Conservation (phyloP, 2,888 invertebrate species). For the Campoletis raptor region DNA sequence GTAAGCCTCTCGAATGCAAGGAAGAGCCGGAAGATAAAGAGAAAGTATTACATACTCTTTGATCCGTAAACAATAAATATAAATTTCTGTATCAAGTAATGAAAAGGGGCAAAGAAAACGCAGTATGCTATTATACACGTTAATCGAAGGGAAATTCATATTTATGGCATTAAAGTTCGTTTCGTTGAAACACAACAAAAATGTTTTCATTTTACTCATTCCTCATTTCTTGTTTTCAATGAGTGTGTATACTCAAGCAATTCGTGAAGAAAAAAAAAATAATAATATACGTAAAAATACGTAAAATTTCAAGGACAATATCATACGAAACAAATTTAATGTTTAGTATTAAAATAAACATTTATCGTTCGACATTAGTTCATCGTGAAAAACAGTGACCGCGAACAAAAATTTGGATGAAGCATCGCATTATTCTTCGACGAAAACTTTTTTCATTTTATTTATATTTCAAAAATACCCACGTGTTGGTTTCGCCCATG, state of each 20-base stretch:
- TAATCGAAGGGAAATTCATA: not conserved
- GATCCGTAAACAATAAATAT: not conserved
- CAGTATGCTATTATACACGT: not conserved
- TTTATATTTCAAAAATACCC: not conserved
- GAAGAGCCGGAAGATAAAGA: constrained; percentile 39
- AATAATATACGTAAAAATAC: no score
- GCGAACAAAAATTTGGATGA: no score
- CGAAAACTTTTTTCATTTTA: not conserved
- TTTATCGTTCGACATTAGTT: not conserved
- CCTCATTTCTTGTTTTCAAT: no score
- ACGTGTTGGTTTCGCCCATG: no score
- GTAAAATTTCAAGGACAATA: no score
- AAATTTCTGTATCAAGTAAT: not conserved
- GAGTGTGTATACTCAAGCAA: no score
- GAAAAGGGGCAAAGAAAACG: not conserved
- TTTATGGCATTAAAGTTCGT: not conserved
- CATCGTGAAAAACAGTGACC: not conserved
- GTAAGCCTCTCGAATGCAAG: constrained; percentile 17
- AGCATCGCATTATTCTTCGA: not conserved
- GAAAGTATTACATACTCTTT: constrained; percentile 29
- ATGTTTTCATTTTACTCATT: no score
- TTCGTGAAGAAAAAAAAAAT: no score
- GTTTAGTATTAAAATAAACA: no score
- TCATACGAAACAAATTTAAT: no score
- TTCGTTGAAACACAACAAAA: no score